Evolutionary conservation across 2,888 invertebrate genomes (phyloP).

Genomic region (Agonopterix alstromeriana): DNA sequence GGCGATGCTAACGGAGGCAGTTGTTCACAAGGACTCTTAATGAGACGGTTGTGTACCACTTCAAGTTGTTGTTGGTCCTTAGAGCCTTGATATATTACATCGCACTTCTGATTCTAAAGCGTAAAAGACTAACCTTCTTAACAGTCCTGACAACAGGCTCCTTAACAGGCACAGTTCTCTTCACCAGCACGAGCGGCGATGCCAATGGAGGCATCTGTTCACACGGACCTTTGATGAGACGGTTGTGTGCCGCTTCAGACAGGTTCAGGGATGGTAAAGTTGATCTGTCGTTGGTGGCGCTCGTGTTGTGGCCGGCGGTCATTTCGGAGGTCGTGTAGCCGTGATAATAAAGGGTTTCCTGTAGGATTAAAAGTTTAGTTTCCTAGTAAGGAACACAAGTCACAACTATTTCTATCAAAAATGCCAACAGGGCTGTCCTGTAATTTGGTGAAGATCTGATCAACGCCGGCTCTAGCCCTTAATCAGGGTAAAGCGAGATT

Average conservation of each 20-base stretch:
- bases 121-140: conserved; percentile 41
- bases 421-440: too few species aligned
- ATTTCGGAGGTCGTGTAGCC: conserved; percentile 63
- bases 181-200: conserved; percentile 56
- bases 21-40: conserved; percentile 56
- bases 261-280: conserved; percentile 58
- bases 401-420: too few species aligned
- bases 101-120: neutral
- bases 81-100: too few species aligned
- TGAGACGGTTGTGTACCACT: conserved; percentile 43
- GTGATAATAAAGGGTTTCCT: conserved; percentile 72
- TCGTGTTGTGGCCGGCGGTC: conserved; percentile 50
- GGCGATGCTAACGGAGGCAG: too few species aligned
- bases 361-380: neutral
- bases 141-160: conserved; percentile 41
- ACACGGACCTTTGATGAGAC: conserved; percentile 51
- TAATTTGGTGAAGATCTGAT: too few species aligned
- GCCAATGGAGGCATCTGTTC: conserved; percentile 65
- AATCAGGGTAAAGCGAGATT: too few species aligned
- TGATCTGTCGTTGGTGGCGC: conserved; percentile 54
- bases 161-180: conserved; percentile 38
- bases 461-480: too few species aligned
- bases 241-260: conserved; percentile 47
- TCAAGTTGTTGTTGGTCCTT: conserved; percentile 25
- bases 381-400: neutral